Evolutionary conservation across 2,113 vertebrate species (phyloP).

Genomic region (Nycticebus coucang): DNA sequence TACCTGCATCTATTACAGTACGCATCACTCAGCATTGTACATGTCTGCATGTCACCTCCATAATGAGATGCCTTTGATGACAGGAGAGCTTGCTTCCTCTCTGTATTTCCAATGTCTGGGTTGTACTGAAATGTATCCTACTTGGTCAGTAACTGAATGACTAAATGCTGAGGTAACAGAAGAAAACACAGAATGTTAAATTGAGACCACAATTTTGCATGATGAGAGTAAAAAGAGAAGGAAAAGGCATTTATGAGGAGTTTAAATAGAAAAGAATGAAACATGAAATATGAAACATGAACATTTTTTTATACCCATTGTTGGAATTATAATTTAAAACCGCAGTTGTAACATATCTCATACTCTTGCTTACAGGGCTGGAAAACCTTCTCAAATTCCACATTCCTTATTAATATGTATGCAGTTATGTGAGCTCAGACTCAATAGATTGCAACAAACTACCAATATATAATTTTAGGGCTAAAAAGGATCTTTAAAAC

Average conservation of each 20-base stretch:
- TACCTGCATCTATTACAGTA: neutral
- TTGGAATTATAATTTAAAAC: neutral
- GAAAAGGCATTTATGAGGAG: neutral
- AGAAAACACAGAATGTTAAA: neutral
- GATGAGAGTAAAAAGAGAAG: neutral
- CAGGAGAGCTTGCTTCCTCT: neutral
- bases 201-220: neutral
- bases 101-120: neutral
- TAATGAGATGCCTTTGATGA: neutral
- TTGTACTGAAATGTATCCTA: neutral
- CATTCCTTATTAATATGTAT: constrained; percentile 6
- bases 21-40: neutral
- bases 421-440: neutral
- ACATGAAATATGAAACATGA: neutral
- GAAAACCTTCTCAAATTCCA: constrained; percentile 9
- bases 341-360: neutral
- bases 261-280: neutral
- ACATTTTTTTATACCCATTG: neutral
- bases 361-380: neutral
- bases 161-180: neutral
- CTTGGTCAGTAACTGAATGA: neutral
- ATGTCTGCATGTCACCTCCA: neutral
- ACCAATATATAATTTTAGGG: neutral
- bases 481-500: neutral
- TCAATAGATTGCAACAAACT: neutral